phyloP scores from a whole-genome alignment of 92 coral and sea anemone species.

The Palythoa grandiflora region DNA sequence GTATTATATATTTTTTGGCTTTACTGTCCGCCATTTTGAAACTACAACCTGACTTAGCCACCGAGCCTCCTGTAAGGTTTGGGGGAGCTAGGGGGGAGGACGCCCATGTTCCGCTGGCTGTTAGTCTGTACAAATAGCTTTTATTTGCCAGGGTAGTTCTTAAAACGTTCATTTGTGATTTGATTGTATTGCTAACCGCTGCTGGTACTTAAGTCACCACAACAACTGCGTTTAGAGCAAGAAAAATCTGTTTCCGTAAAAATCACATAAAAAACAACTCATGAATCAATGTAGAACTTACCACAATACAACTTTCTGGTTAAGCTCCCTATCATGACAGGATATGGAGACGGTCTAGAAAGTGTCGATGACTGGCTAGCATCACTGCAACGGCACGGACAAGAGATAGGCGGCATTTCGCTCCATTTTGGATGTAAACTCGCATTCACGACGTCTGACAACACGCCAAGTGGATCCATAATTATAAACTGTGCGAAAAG shows the following conservation, averaged over 20 bases:
- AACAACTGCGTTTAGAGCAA: background rate
- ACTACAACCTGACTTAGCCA: too few species aligned
- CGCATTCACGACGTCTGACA: slow-evolving; percentile 77
- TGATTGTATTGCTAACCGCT: background rate
- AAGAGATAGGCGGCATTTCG: slow-evolving; percentile 52
- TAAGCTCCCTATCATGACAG: background rate
- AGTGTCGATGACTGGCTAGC: too few species aligned
- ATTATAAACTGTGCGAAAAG: background rate
- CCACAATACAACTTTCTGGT: slow-evolving; percentile 5
- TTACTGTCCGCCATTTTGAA: too few species aligned
- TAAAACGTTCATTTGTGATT: background rate
- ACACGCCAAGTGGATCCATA: slow-evolving; percentile 60
- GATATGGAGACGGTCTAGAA: background rate
- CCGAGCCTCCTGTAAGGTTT: too few species aligned
- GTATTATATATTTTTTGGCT: too few species aligned
- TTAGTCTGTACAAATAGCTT: too few species aligned
- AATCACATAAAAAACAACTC: too few species aligned
- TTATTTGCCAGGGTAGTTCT: background rate
- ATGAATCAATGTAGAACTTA: background rate
- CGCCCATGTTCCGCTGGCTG: too few species aligned
- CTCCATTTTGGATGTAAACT: slow-evolving; percentile 88
- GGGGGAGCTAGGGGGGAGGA: too few species aligned
- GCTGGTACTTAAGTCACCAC: background rate
- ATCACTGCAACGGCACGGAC: slow-evolving; percentile 21
- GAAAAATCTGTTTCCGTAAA: background rate